Base-by-base conservation (phyloP, 2,113 vertebrate genomes). In the Paradisaea rubra region DNA sequence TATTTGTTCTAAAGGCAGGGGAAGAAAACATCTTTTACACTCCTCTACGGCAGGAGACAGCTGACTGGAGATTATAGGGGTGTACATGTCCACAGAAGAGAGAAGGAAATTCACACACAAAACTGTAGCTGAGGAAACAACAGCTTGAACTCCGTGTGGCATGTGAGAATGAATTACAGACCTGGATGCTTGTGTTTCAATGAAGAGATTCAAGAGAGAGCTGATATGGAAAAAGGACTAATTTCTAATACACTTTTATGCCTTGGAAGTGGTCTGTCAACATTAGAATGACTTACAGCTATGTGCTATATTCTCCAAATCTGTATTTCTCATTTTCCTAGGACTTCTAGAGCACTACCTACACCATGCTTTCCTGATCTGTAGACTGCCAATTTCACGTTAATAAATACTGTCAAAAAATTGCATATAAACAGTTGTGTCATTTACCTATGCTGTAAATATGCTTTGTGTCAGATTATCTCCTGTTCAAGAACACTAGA, bases 371-470 rank as follows among this genome's bases (percentile, higher is more conserved):
- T 81, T 82, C 37, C 57, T 56, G 68, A 68, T 71, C 88, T 88
- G 33, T 81, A 89, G 83, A 65, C 86, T 52, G 53, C 49, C 93
- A 80, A 83, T 86, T 95, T 96, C 65, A 80, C 27, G 81, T 95
- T 42, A 91, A 89, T 89, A 93, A 72, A 93, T 81, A 66, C 44
- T 64, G 52, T 86, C 25, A 39, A 94, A 79, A 86, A 47, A 10
- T 0, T 28, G 16, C 54, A 61, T 37, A 78, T 50, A 56, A 94
- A 61, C 79, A 94, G 44, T 49, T 88, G 10, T 54, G n/a, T 71
- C 41, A 94, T 97, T 97, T 97, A 98, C 97, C 92, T 97, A 94
- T 88, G 95, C 93, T 86, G 89, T 97, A 95, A 97, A 97, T 74
- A 97, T 16, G 22, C 90, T 96, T 78, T 72, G 92, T 81, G 69